Evolutionary conservation across 2,888 invertebrate species (phyloP), one percentile per base, ranked within the genome.

Genomic region (Zygogramma bicolorata): DNA sequence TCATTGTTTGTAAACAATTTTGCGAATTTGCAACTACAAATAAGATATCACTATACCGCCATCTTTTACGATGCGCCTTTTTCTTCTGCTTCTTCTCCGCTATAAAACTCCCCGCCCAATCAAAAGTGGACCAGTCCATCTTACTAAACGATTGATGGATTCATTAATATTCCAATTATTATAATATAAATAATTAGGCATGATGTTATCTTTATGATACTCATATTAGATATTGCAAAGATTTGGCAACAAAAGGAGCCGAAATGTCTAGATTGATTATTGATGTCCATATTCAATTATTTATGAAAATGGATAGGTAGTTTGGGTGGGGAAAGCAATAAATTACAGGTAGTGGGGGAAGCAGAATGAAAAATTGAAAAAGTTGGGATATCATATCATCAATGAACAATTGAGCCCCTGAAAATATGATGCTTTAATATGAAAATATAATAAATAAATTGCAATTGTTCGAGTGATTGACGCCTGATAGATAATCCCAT

Each of bases 1-100:
- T 38, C 29, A 67, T 71, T 74, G 85, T 86, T 85, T 85, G 85
- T 84, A 84, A 85, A 85, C 85, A 85, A 85, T 83, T 82, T 85
- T 80, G 85, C 85, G 84, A 86, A 85, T 85, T 86, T 82, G 86
- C 86, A 84, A 85, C 82, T 78, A 79, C 79, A 82, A 83, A 82
- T 81, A 82, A 83, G 81, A 82, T 84, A 85, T 86, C 85, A 85
- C 82, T 80, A 78, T 80, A 83, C 86, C 84, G 86, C 87, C 87
- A 87, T 87, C 86, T 87, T 87, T 85, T 82, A 83, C 81, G 83
- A 84, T 83, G 83, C 84, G 81, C 84, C 82, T 81, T 81, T 83
- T 85, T 83, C 82, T 81, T 81, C 80, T 82, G 76, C 80, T 81
- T 81, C 76, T 77, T 78, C 77, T 77, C 79, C 81, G 73, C 79